Base-by-base conservation (phyloP, 2,797 vertebrate genomes). In the Hoplostethus mediterraneus region DNA sequence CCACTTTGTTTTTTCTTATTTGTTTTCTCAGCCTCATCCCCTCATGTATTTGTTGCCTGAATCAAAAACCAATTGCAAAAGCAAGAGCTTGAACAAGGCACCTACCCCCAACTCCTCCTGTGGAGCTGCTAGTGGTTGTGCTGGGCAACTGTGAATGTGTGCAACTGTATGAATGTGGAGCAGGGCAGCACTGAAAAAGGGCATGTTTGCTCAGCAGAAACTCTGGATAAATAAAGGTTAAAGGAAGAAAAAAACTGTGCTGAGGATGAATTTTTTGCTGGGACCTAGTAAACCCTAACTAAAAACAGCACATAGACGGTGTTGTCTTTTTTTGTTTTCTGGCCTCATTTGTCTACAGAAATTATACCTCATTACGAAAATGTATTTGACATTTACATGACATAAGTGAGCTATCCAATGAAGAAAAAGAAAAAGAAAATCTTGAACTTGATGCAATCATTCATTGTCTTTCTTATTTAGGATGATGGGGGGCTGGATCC, bases 171-270 rank as follows among this genome's bases (percentile, higher is more conserved):
- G 6, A 30, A 36, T 36, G 54, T 56, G 54, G 28, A 56, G 30
- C 28, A 33, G 47, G 54, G 30, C 30, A 56, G 31, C 4, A 11
- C 36, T 1, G 0, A 63, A 44, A 68, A 28, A 1, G 7, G 53
- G 3, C 13, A 7, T 28, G 8, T 75, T 57, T 42, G 21, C 64
- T 66, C 40, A 6, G 11, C 33, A 70, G 42, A 28, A 65, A 71
- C 54, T 9, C 38, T 31, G 31, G 8, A 64, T 57, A 31, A 71
- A 65, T 66, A 36, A 76, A 51, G 36, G 30, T 30, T 61, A 21
- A 52, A 48, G 10, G n/a, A 2, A 9, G 21, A 6, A 17, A 21
- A 47, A 47, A 47, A n/a, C 8, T n/a, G 11, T 11, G 12, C 42
- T 13, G 42, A 44, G 4, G 44, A 45, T 14, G 44, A 45, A 45